Evolutionary conservation across 2,797 vertebrate genomes (phyloP), one percentile per base, ranked within the genome.

Genomic region (Limosa lapponica): DNA sequence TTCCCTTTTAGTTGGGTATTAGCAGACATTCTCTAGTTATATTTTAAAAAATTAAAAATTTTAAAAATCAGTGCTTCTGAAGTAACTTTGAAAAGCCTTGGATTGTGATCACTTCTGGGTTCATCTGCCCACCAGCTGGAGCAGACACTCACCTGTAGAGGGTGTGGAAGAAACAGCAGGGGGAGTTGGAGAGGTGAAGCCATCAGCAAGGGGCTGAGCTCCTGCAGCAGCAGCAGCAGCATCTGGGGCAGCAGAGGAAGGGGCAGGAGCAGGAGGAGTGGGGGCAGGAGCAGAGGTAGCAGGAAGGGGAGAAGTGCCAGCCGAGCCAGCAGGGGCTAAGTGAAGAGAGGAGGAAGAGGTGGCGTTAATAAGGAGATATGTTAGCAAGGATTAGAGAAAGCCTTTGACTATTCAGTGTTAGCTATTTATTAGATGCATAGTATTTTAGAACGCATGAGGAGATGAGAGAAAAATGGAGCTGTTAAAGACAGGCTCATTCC

Each of bases 181-280:
- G 90, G 99, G 99, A 98, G 99, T 98, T 98, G 99, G 99, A 98
- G 99, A 99, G 98, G 99, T 99, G 98, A 99, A 99, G 91, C 99
- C 98, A 97, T 98, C 99, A 96, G 99, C 98, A 95, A 98, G 99
- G 97, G 98, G 96, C 97, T 98, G 98, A 97, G 98, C 98, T 97
- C 99, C 99, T 98, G 98, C 97, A 70, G 97, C 96, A 87, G 98
- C 97, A 23, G 97, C 97, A 94, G 98, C 96, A 98, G 98, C 98
- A 61, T 98, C 98, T 96, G 98, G 97, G 94, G 97, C 95, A 97
- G 98, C 82, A 1, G 98, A 97, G 94, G 98, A 97, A 96, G 91
- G 98, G 94, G 98, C 98, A 97, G 98, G 98, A 96, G 95, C 96
- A 95, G 97, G 97, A 97, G 98, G 97, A 96, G 97, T 37, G 20